A percentile compares a stretch with the other conserved stretches of the same genome.
phyloP scores from a whole-genome alignment of 2,797 vertebrate genomes.

The Lagorchestes hirsutus region DNA sequence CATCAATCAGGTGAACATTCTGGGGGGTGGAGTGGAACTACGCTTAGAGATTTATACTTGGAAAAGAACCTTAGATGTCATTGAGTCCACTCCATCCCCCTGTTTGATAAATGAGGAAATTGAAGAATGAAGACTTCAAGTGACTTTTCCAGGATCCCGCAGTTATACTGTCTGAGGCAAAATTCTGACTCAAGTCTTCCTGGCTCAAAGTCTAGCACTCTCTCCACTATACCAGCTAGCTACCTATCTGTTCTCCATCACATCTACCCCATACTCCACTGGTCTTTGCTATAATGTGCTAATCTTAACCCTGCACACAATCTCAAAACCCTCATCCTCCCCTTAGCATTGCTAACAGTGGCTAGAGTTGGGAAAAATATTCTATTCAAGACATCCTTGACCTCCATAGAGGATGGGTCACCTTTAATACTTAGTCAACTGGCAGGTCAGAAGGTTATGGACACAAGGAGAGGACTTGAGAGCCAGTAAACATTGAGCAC shows the following conservation, averaged over 20 bases:
- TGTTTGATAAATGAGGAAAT: background rate
- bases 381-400: background rate
- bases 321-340: background rate
- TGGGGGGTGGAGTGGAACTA: background rate
- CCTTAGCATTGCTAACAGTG: background rate
- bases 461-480: background rate
- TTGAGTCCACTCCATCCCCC: background rate
- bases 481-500: background rate
- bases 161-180: background rate
- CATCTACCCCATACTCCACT: background rate
- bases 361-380: background rate
- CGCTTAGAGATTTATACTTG: background rate
- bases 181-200: background rate
- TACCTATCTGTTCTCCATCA: background rate
- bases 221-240: background rate
- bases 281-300: background rate
- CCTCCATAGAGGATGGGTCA: background rate
- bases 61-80: background rate
- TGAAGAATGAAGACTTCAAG: background rate
- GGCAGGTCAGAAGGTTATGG: background rate
- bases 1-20: background rate
- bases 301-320: background rate
- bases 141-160: background rate
- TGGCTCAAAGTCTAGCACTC: background rate
- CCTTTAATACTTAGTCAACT: background rate